Conservation (phyloP, 2,888 invertebrate genomes). For the Philereme vetulata region DNA sequence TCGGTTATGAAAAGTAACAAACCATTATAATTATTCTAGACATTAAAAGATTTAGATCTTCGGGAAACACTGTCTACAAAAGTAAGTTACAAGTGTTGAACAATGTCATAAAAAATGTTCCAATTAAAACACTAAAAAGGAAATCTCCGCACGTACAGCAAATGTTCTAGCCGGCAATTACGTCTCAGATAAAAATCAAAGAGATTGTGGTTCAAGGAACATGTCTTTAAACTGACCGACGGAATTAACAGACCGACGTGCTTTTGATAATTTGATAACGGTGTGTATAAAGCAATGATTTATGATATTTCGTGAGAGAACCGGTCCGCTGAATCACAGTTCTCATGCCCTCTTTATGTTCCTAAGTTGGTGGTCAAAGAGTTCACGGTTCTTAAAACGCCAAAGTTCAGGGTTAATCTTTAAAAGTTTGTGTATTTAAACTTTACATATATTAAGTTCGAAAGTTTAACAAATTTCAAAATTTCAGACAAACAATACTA, state of each 20-base stretch:
- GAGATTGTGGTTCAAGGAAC: slow-evolving; percentile 71
- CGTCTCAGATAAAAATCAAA: slow-evolving; percentile 66
- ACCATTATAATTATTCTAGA: too few species aligned
- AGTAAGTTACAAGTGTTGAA: slow-evolving; percentile 14
- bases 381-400: slow-evolving; percentile 36
- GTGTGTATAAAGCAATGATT: slow-evolving; percentile 69
- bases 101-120: slow-evolving; percentile 30
- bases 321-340: slow-evolving; percentile 66
- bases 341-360: slow-evolving; percentile 20
- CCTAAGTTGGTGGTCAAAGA: slow-evolving; percentile 28
- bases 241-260: slow-evolving; percentile 78
- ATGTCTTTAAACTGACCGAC: slow-evolving; percentile 78
- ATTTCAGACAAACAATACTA: too few species aligned
- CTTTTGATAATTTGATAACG: slow-evolving; percentile 82
- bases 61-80: neutral
- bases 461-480: too few species aligned
- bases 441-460: too few species aligned
- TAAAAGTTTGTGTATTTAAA: neutral
- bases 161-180: slow-evolving; percentile 78
- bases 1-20: too few species aligned
- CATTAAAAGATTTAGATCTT: too few species aligned
- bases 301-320: slow-evolving; percentile 57
- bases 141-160: slow-evolving; percentile 57
- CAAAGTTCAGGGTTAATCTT: slow-evolving; percentile 20
- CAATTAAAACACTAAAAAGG: slow-evolving; percentile 45